Evolutionary conservation across 2,888 invertebrate species (phyloP).

Genomic region (Agrilus biguttatus): DNA sequence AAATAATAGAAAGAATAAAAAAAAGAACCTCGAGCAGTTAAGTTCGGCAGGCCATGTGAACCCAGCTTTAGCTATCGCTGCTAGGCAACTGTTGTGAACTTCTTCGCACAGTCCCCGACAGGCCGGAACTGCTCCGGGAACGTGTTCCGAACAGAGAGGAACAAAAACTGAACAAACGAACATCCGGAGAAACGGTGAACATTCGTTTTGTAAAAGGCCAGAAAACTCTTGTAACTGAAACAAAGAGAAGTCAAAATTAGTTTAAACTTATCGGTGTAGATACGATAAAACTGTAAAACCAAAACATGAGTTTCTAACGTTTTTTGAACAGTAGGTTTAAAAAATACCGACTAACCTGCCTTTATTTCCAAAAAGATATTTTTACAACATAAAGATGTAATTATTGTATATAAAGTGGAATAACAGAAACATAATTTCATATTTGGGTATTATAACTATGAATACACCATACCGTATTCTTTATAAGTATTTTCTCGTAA

Average conservation of each 20-base stretch:
- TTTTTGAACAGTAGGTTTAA: too few relatives aligned
- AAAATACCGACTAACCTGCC: too few relatives aligned
- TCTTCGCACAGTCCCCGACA: constrained; percentile 76
- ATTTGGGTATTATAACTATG: too few relatives aligned
- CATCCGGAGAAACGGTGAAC: constrained; percentile 68
- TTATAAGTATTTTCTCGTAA: too few relatives aligned
- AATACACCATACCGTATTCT: too few relatives aligned
- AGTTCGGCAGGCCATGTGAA: constrained; percentile 57
- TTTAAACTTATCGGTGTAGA: background rate
- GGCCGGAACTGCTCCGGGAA: constrained; percentile 70
- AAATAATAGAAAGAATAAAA: too few relatives aligned
- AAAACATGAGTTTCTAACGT: too few relatives aligned
- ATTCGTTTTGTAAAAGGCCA: constrained; percentile 62
- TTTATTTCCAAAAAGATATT: too few relatives aligned
- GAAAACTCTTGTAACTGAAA: constrained; percentile 58
- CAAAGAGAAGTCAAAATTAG: constrained; percentile 14
- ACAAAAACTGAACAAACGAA: constrained; percentile 83
- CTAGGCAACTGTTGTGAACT: constrained; percentile 56
- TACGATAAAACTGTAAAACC: background rate
- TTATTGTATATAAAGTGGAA: too few relatives aligned
- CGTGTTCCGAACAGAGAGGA: constrained; percentile 81
- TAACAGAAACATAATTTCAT: too few relatives aligned
- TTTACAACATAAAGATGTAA: too few relatives aligned
- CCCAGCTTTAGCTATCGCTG: constrained; percentile 46
- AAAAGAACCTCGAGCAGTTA: constrained; percentile 45